Evolutionary conservation across 2,113 vertebrate genomes (phyloP).

Genomic region (Microcebus ravelobensis): DNA sequence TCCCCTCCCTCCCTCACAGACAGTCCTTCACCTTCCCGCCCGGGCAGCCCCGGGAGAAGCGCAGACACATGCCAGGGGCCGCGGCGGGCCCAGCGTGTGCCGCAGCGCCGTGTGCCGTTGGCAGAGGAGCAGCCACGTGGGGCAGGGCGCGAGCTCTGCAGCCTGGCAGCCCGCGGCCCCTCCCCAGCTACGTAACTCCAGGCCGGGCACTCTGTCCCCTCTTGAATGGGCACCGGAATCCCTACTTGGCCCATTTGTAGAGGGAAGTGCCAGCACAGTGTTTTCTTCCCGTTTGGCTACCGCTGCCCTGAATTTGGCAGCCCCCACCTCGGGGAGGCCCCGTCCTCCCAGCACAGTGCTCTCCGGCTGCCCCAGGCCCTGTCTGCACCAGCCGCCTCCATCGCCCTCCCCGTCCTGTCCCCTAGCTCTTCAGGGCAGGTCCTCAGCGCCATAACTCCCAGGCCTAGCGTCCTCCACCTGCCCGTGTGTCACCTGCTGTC

Average conservation of each 20-base stretch:
- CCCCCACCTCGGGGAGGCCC: neutral
- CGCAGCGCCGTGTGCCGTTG: no score
- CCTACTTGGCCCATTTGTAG: neutral
- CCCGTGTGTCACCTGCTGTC: neutral
- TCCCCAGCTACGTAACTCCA: no score
- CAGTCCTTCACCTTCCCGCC: fast-evolving
- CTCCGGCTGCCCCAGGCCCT: neutral
- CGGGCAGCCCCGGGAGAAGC: neutral
- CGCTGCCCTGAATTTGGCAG: neutral
- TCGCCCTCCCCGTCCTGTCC: neutral
- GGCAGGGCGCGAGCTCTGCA: fast-evolving
- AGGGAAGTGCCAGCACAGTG: no score
- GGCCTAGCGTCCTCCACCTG: neutral
- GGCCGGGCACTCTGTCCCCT: neutral
- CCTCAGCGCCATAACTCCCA: neutral
- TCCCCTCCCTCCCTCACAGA: neutral
- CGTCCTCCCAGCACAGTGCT: neutral
- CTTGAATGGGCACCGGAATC: neutral
- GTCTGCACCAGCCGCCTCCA: neutral
- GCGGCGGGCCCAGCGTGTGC: neutral
- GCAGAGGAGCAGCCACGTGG: fast-evolving
- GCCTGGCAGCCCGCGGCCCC: neutral
- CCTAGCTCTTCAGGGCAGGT: neutral
- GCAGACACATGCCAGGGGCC: neutral
- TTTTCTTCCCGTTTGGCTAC: neutral